Evolutionary conservation across 2,888 invertebrate genomes (phyloP).

Genomic region (Augochlorella aurata): DNA sequence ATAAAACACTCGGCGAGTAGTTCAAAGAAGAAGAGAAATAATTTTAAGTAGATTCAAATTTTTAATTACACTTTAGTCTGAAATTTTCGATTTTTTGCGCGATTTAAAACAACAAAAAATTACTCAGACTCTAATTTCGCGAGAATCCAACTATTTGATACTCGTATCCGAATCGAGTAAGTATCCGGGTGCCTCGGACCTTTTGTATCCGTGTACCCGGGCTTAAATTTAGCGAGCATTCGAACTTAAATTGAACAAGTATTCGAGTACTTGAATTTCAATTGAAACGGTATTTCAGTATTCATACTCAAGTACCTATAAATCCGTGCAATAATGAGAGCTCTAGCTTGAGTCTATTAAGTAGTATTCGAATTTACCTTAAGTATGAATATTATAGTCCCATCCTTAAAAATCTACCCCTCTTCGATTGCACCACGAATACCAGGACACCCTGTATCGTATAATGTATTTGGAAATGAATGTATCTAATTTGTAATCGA

Average conservation of each 20-base stretch:
- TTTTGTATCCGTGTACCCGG: not conserved
- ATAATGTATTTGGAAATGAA: constrained; percentile 40
- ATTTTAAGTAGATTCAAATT: not conserved
- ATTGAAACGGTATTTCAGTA: too few relatives aligned
- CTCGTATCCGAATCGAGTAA: not conserved
- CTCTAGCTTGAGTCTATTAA: not conserved
- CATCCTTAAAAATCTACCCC: not conserved
- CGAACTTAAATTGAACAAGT: not conserved
- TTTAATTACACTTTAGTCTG: not conserved
- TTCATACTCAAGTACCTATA: not conserved
- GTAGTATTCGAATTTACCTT: not conserved
- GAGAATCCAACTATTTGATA: not conserved
- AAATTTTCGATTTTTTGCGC: not conserved
- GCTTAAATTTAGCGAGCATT: not conserved
- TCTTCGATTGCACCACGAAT: not conserved
- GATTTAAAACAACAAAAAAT: not conserved
- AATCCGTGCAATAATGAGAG: not conserved
- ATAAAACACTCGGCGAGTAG: not conserved
- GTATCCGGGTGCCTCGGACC: not conserved
- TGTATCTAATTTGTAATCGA: constrained; percentile 52
- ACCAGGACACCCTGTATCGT: constrained; percentile 12
- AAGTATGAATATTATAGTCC: not conserved
- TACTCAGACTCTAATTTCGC: not conserved
- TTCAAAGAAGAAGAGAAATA: not conserved
- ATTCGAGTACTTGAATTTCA: not conserved